Percentiles rank a stretch among this genome's conserved stretches.
Evolutionary conservation across 1,140 invertebrate species (phyloP).

Genomic region (Drosophila parvula): DNA sequence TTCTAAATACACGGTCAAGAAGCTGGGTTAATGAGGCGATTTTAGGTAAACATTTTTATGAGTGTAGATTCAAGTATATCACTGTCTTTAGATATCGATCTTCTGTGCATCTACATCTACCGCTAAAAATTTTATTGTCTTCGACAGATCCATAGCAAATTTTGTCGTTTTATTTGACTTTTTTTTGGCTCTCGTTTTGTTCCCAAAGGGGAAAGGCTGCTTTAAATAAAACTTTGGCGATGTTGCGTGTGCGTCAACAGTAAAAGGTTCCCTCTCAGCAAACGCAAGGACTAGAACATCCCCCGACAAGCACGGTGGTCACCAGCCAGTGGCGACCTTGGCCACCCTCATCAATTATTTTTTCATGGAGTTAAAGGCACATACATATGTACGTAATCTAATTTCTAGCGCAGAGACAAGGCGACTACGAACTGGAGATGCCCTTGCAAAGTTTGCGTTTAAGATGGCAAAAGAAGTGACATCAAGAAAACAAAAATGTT

Average conservation of each 20-base stretch:
- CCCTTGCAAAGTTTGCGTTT: not conserved
- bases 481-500: not conserved
- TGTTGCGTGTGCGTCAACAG: constrained; percentile 45
- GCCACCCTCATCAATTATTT: constrained; percentile 51
- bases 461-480: too few relatives aligned
- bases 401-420: constrained; percentile 5
- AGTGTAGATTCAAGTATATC: too few relatives aligned
- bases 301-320: constrained; percentile 21
- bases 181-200: constrained; percentile 10
- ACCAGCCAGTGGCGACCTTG: constrained; percentile 10
- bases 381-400: constrained; percentile 33
- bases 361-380: constrained; percentile 37
- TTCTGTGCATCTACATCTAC: constrained; percentile 15
- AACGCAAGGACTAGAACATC: not conserved
- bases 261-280: not conserved
- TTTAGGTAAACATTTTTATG: too few relatives aligned
- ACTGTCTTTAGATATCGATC: constrained; percentile 17
- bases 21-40: too few relatives aligned
- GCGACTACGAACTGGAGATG: not conserved
- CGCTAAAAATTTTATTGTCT: constrained; percentile 44
- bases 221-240: constrained; percentile 47
- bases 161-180: constrained; percentile 32
- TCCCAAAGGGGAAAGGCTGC: constrained; percentile 42
- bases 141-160: constrained; percentile 47
- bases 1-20: too few relatives aligned